These are phyloP conservation scores for Melanotaenia parkinsoni DNA, from an alignment of 2,797 vertebrate species.

Conservation along the genomic window DNA sequence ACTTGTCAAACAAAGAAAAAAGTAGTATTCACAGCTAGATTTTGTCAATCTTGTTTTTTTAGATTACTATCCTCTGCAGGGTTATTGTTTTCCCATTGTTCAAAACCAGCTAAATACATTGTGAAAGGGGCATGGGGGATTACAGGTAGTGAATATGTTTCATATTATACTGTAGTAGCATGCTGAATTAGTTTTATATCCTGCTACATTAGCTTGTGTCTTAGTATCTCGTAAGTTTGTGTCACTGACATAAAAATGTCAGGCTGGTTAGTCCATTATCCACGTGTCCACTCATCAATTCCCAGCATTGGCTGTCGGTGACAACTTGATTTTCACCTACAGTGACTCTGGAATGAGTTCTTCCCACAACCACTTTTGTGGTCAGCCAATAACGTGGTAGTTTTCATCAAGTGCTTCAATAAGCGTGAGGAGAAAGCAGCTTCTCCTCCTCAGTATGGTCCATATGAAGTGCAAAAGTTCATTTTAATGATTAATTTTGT, in stretches of 20 bases:
- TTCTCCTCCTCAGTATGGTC: conserved; percentile 67
- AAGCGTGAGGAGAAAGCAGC: conserved; percentile 52
- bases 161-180: conserved; percentile 82
- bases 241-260: conserved; percentile 58
- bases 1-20: conserved; percentile 36
- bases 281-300: conserved; percentile 43
- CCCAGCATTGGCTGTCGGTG: conserved; percentile 53
- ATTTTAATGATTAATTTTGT: conserved; percentile 68
- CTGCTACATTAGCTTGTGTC: conserved; percentile 81
- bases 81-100: conserved; percentile 66
- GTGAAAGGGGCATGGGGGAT: conserved; percentile 69
- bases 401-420: conserved; percentile 79
- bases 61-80: conserved; percentile 51
- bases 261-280: conserved; percentile 64
- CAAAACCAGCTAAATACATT: conserved; percentile 77
- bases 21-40: conserved; percentile 66
- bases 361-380: conserved; percentile 60
- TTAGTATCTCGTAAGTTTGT: conserved; percentile 73
- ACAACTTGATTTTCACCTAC: conserved; percentile 48
- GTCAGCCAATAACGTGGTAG: conserved; percentile 60
- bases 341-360: conserved; percentile 70
- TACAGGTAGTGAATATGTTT: conserved; percentile 81
- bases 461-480: conserved; percentile 80
- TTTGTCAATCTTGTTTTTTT: conserved; percentile 59
- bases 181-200: conserved; percentile 79